Base-by-base conservation (phyloP, 2,797 vertebrate species). In the Prionace glauca region DNA sequence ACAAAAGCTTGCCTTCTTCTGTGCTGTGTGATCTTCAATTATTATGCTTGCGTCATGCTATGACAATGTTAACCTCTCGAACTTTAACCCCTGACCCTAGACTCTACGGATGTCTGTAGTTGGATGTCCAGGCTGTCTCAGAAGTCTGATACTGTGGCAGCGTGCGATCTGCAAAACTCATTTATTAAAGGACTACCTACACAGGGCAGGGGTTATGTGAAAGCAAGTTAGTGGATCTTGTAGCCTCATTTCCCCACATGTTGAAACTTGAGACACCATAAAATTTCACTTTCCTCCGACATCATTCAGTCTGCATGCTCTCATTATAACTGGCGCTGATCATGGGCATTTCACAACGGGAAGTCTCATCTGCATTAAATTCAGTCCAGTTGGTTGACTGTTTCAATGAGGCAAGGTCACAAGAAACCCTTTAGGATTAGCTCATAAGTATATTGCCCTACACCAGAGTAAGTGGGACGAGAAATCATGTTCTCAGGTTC, bases 91-190 rank as follows among this genome's bases (percentile, higher is more conserved):
- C 62, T 45, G 91, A 93, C 62, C 67, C 91, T 71, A 22, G 65
- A 12, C 60, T 67, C 91, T 60, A 16, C 18, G 36, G 87, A 56
- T 90, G 87, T 8, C 32, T 67, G 12, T 71, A n/a, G 91, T 26
- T 69, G 91, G 91, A 41, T 93, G 91, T 36, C 36, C 91, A 93
- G 20, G 20, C 20, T 67, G 65, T 71, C 71, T 93, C 60, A 93
- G 36, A 93, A 69, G n/a, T 24, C 91, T 71, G 62, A 71, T 26
- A 93, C 18, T 41, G 32, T 67, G 22, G 8, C 71, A 22, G 36
- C 41, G 50, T 71, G n/a, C 67, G 41, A 60, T 93, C 91, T 93
- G 91, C 65, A 93, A 45, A 93, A 93, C 91, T 93, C 91, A 93
- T 93, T 93, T 45, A n/a, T 71, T n/a, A 11, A 50, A 67, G 8